phyloP scores from a whole-genome alignment of 2,113 vertebrate species.

The Equus quagga region DNA sequence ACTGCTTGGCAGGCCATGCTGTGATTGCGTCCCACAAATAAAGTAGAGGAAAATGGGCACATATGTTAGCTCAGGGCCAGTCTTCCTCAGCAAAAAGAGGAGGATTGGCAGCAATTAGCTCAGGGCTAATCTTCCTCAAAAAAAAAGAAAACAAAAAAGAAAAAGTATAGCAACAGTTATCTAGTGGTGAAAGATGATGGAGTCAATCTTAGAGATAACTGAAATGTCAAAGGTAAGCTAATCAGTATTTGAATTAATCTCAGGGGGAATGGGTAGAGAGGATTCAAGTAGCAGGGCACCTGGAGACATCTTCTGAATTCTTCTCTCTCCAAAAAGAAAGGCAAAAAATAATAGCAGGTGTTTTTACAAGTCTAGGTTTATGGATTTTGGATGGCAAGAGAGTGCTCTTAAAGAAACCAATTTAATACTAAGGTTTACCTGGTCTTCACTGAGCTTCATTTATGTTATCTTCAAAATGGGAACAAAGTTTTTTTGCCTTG shows the following conservation, averaged over 20 bases:
- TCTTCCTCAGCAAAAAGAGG: no score
- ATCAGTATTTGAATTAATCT: background rate
- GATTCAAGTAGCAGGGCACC: background rate
- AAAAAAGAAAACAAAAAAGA: no score
- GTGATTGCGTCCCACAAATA: no score
- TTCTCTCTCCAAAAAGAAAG: background rate
- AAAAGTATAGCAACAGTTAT: background rate
- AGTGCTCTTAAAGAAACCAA: background rate
- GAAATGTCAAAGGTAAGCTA: background rate
- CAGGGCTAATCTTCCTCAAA: no score
- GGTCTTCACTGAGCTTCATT: background rate
- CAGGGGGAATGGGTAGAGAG: accelerated
- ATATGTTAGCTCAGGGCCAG: no score
- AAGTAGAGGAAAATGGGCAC: no score
- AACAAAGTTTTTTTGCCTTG: background rate
- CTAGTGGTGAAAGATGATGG: background rate
- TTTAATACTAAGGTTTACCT: background rate
- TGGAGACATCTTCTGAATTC: background rate
- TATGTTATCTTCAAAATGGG: background rate
- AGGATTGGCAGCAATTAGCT: no score
- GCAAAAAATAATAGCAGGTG: background rate
- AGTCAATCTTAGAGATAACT: background rate
- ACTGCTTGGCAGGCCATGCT: no score
- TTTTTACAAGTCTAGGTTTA: background rate
- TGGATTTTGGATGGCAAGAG: background rate